A percentile compares a stretch with the other conserved stretches of the same genome.
These are phyloP conservation scores for Orcinus orca DNA, from an alignment of 2,113 vertebrate genomes.

Conservation along the genomic window DNA sequence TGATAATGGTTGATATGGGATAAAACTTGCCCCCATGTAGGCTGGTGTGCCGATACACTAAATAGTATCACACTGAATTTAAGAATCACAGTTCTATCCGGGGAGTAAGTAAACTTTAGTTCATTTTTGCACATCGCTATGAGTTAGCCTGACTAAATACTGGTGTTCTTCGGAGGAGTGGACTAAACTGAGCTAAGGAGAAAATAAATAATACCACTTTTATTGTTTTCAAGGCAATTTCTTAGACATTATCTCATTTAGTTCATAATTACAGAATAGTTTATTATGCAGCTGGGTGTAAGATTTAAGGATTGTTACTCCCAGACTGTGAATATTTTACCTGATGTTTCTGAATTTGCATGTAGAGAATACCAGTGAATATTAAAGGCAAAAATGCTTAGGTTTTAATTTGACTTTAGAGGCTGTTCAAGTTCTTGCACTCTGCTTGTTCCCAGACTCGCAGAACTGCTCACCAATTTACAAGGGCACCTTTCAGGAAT, in stretches of 20 bases:
- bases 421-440: not conserved
- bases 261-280: slow-evolving; percentile 59
- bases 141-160: not conserved
- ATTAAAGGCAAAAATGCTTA: slow-evolving; percentile 12
- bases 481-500: not conserved
- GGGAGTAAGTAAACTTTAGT: not conserved
- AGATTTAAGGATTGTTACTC: slow-evolving; percentile 22
- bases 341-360: slow-evolving; percentile 32
- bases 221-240: slow-evolving; percentile 38
- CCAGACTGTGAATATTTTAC: slow-evolving; percentile 13
- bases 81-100: not conserved
- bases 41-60: not conserved
- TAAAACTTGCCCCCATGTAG: not conserved
- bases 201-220: slow-evolving; percentile 44
- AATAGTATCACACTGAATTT: not conserved
- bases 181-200: slow-evolving; percentile 6
- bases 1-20: not conserved
- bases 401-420: slow-evolving; percentile 42
- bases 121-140: slow-evolving; percentile 8
- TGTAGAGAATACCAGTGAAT: not conserved
- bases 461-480: not conserved
- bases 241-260: slow-evolving; percentile 30
- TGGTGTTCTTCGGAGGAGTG: not conserved
- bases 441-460: not conserved
- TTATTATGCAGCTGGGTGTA: slow-evolving; percentile 45